Percentiles rank a stretch among this genome's conserved stretches.
Evolutionary conservation across 2,113 vertebrate species (phyloP).

Genomic region (Anhinga anhinga): DNA sequence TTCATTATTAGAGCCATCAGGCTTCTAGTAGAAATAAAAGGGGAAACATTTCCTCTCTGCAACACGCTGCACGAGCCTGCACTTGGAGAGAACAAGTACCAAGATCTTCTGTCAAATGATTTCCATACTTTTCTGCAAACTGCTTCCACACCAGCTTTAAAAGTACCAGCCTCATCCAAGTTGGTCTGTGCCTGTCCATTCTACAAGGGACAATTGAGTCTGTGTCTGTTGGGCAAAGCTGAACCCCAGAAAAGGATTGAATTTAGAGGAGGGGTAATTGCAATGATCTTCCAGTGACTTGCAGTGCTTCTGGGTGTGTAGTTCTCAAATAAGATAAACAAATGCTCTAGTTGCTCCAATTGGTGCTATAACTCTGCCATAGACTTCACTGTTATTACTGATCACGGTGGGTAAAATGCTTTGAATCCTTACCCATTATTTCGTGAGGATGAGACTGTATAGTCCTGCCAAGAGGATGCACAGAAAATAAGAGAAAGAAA

Average conservation of each 20-base stretch:
- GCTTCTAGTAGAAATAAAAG: neutral
- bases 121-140: neutral
- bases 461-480: neutral
- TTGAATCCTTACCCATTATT: neutral
- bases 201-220: neutral
- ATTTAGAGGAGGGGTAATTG: neutral
- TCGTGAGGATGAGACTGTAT: neutral
- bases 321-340: neutral
- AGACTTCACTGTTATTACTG: neutral
- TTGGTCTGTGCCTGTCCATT: neutral
- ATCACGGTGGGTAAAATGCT: neutral
- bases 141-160: neutral
- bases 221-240: neutral
- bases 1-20: neutral
- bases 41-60: neutral
- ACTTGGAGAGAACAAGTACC: neutral
- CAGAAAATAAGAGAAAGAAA: neutral
- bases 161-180: neutral
- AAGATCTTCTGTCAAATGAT: neutral
- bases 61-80: neutral
- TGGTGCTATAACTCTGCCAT: neutral
- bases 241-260: neutral
- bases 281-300: neutral
- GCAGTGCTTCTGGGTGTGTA: accelerated
- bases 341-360: neutral